Base-by-base conservation (phyloP, 2,888 invertebrate genomes). In the Gryllus longicercus region DNA sequence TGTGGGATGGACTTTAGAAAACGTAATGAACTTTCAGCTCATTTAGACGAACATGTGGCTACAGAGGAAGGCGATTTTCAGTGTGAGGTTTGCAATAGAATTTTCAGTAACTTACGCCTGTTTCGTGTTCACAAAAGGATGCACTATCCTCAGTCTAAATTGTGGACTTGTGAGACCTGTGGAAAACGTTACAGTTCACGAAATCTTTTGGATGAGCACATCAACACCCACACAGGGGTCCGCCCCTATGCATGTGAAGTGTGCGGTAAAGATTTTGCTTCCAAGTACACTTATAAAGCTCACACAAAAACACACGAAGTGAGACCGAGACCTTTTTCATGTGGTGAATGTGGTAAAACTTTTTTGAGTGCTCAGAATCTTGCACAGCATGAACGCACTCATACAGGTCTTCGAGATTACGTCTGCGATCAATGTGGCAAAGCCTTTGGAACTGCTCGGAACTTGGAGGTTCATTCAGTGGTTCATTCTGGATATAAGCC, bases 281-380 rank as follows among this genome's bases (percentile, higher is more conserved):
- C 93, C 16, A 95, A 94, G 84, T 95, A 95, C 84, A 94, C 94
- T 0, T 91, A 91, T 82, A 93, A 92, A 83, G 91, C 94, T 0
- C 95, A 95, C 83, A 88, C 92, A 81, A 95, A 94, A 86, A 95
- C 93, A 0, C 95, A 95, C 84, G 89, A 88, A 83, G 86, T 87
- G 14, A 89, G 95, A 0, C 92, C 93, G 0, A 88, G 95, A 0
- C 94, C 94, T 0, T 93, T 87, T 85, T 90, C 91, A 78, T 95
- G 95, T 83, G 81, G 82, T 21, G 88, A 90, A 74, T 95, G 95
- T 84, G 89, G 87, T 16, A 95, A 95, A 85, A 89, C 92, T 0
- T 95, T 95, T 87, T 88, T 94, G 78, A 93, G 93, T n/a, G 91
- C 91, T 79, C 94, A 93, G 86, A 95, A 94, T 86, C 87, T 95